phyloP scores from a whole-genome alignment of 1,140 invertebrate species.

The Pogonomyrmex barbatus region DNA sequence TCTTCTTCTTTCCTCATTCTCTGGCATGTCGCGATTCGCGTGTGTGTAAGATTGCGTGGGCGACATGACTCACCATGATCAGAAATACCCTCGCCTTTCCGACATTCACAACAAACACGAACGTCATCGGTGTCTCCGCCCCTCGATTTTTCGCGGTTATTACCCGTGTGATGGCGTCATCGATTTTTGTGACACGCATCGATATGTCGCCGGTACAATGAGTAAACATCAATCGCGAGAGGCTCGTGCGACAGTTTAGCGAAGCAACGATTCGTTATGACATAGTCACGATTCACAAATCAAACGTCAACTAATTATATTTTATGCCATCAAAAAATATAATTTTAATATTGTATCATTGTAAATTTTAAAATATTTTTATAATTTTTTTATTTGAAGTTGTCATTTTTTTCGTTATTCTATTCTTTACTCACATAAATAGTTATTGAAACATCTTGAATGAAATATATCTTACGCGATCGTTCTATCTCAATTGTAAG shows the following conservation, averaged over 20 bases:
- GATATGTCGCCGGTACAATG: conserved; percentile 23
- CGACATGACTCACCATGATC: conserved; percentile 77
- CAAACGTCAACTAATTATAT: neutral
- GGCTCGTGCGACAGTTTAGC: conserved; percentile 27
- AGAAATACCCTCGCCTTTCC: conserved; percentile 76
- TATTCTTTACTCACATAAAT: neutral
- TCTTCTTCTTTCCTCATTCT: neutral
- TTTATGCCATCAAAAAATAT: neutral
- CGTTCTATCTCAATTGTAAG: neutral
- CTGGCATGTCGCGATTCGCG: conserved; percentile 31
- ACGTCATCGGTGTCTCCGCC: conserved; percentile 67
- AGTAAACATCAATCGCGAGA: neutral
- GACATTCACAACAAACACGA: conserved; percentile 71
- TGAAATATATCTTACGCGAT: neutral
- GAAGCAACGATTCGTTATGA: conserved; percentile 5
- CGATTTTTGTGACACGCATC: conserved; percentile 63
- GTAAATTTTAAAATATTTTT: neutral
- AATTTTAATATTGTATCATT: neutral
- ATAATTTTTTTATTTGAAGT: neutral
- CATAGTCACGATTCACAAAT: conserved; percentile 11
- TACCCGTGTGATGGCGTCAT: conserved; percentile 51
- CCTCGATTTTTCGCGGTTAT: conserved; percentile 65
- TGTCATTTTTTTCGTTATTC: neutral
- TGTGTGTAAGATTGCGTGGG: conserved; percentile 75
- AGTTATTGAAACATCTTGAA: conserved; percentile 13